These are phyloP conservation scores for Oenanthe melanoleuca DNA, from an alignment of 2,113 vertebrate genomes.

Conservation along the genomic window DNA sequence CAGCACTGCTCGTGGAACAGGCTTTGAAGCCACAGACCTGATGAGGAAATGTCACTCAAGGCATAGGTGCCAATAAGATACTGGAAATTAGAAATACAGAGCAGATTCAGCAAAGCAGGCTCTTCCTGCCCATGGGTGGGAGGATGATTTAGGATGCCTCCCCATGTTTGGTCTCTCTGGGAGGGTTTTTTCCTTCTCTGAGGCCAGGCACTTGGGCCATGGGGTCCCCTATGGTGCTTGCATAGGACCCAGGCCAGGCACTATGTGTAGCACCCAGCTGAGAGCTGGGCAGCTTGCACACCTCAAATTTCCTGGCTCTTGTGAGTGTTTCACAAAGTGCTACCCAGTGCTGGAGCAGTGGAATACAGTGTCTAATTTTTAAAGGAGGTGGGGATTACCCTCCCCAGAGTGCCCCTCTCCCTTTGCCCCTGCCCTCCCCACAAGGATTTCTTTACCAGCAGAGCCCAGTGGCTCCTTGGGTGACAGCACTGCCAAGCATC, in stretches of 20 bases:
- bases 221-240: neutral
- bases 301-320: neutral
- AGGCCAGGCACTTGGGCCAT: neutral
- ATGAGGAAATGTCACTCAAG: neutral
- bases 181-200: neutral
- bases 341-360: accelerated
- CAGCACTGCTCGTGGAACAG: neutral
- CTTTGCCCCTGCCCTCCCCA: neutral
- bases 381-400: neutral
- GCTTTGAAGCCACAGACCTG: neutral
- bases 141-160: neutral
- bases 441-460: neutral
- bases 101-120: neutral
- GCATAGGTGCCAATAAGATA: neutral
- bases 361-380: neutral
- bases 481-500: neutral
- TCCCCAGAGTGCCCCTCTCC: neutral
- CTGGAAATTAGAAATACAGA: neutral
- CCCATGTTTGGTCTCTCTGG: neutral
- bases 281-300: neutral
- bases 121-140: neutral
- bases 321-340: neutral
- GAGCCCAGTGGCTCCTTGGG: neutral
- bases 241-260: neutral
- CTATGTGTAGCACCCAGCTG: accelerated